Evolutionary conservation across 2,113 vertebrate species (phyloP), one percentile per base, ranked within the genome.

Genomic region (Halcyon malimbica): DNA sequence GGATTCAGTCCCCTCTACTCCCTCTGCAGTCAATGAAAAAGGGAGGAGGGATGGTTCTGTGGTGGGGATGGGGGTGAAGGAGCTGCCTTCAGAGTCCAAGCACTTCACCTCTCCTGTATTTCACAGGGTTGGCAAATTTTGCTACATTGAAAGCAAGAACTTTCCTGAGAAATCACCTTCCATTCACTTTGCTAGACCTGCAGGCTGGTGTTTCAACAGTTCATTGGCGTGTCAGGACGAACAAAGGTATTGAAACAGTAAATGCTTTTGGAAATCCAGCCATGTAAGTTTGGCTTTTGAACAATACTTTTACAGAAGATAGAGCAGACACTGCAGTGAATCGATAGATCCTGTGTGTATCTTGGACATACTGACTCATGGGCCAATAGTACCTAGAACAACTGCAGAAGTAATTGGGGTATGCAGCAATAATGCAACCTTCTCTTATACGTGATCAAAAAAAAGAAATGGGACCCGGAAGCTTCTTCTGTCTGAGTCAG

Each of bases 211-310:
- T 80, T 91, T 87, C 62, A 50, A 14, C 26, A 51, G 81, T 29
- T 64, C 50, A 46, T 11, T 3, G 14, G 13, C 10, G 20, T 39
- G 44, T 73, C 67, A 51, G 46, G 14, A 35, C 60, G 76, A 69
- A 29, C 33, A 64, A 48, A 60, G 67, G 29, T 78, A 60, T 6
- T 1, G 2, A 92, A 83, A 46, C 4, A 7, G 16, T 26, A 67
- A 85, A 70, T 64, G 63, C 23, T 88, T 91, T 96, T 83, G 83
- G 92, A 90, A 94, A 77, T 46, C 28, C 71, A 68, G 85, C 59
- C 44, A 26, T 1, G 19, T 41, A 77, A 44, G 41, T 90, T 54
- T 77, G 93, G 82, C 79, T 39, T 77, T 59, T 51, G 80, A 70
- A 48, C 85, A 91, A 83, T 63, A 16, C 17, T 93, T 65, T 85